These are phyloP conservation scores for Patella pellucida DNA, from an alignment of 2,888 invertebrate species.

Conservation along the genomic window DNA sequence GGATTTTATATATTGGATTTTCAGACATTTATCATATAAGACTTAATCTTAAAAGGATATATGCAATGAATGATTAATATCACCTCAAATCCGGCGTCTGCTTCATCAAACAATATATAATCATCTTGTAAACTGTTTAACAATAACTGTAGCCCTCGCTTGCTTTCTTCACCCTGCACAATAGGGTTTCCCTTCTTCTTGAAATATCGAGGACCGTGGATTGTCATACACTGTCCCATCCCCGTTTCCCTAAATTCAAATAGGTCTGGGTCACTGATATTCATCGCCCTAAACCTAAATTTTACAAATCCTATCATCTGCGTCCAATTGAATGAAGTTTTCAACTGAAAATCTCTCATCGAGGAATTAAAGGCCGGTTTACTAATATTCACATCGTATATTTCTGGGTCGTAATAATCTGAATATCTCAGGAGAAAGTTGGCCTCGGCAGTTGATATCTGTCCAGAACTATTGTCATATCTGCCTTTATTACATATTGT, in stretches of 20 bases:
- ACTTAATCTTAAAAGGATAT: too few relatives aligned
- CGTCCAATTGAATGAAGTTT: not conserved
- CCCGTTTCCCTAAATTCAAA: not conserved
- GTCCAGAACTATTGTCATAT: not conserved
- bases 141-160: not conserved
- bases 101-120: not conserved
- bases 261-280: not conserved
- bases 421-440: not conserved
- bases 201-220: not conserved
- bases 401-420: not conserved
- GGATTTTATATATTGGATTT: too few relatives aligned
- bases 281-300: not conserved
- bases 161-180: not conserved
- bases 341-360: not conserved
- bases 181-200: not conserved
- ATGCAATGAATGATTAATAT: too few relatives aligned
- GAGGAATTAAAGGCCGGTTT: not conserved
- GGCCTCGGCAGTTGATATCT: not conserved
- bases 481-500: not conserved
- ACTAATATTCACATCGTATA: not conserved
- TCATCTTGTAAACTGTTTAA: not conserved
- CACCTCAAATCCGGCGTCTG: constrained; percentile 5
- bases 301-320: not conserved
- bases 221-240: not conserved
- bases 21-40: too few relatives aligned